Base-by-base conservation (phyloP, 1,140 invertebrate species). In the Anthonomus grandis region DNA sequence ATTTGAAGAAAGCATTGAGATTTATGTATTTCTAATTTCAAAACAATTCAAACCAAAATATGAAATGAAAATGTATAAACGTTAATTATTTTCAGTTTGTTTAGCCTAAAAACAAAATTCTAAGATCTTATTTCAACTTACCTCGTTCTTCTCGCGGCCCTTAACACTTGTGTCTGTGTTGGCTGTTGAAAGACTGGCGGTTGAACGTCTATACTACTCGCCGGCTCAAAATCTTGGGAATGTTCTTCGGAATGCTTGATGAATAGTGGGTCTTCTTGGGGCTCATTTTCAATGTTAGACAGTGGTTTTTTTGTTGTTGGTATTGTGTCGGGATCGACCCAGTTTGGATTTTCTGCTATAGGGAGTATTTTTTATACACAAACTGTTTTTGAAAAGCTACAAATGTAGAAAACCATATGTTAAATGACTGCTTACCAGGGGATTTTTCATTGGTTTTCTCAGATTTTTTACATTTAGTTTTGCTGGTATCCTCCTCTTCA, bases 191-290 rank as follows among this genome's bases (percentile, higher is more conserved):
- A 47, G 5, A 52, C 57, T 1, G 41, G 18, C 17, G 36, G 17
- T 19, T 52, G 23, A 41, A 6, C 27, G 12, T 22, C 27, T 4
- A 23, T 21, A 36, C 5, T 27, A 10, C 2, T 18, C 12, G 38
- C 27, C 21, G 34, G 38, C 18, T 41, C 19, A 19, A n/a, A 19
- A 6, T 52, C 22, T 41, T 59, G 24, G 57, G 57, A 53, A 59
- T 59, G 48, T 59, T 52, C 41, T 17, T 52, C 49, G 57, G 57
- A 57, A 57, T 57, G 78, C 60, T 81, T 75, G 23, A 76, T 68
- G 42, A 75, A 73, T 58, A 76, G 76, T 52, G 74, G 77, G 39
- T 71, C 69, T 25, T 67, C 58, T 21, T 64, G 58, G 21, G 52
- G 52, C 37, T 55, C 51, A 23, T 45, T 54, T 37, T 60, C 46